Evolutionary conservation across 1,140 invertebrate species (phyloP).

Genomic region (Aleiodes sp.): DNA sequence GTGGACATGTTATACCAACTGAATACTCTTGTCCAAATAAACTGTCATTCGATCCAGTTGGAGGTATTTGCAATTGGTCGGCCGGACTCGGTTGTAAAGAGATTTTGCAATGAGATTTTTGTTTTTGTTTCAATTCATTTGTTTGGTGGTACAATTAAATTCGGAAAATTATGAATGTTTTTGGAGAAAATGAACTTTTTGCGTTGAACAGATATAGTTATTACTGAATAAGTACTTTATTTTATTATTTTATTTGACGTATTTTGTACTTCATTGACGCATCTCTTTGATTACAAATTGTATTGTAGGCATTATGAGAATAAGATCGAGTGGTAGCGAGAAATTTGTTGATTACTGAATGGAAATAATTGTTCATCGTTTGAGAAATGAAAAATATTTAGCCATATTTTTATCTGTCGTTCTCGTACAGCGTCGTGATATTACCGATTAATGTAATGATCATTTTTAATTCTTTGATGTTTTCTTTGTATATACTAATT

Average conservation of each 20-base stretch:
- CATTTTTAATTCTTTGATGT: background rate
- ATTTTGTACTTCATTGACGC: too few species aligned
- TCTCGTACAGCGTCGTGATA: conserved; percentile 39
- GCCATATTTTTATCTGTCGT: conserved; percentile 35
- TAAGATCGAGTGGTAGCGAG: background rate
- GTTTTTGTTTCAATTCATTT: conserved; percentile 3
- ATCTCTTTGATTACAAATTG: too few species aligned
- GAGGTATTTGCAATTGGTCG: conserved; percentile 90
- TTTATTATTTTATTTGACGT: too few species aligned
- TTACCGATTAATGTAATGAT: conserved; percentile 34
- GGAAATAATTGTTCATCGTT: conserved; percentile 13
- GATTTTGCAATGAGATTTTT: conserved; percentile 40
- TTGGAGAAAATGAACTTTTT: too few species aligned
- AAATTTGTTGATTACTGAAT: background rate
- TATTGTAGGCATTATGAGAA: background rate
- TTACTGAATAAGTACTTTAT: too few species aligned
- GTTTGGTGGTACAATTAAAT: too few species aligned
- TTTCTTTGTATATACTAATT: conserved; percentile 6
- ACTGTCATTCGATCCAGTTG: conserved; percentile 85
- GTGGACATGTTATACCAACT: conserved; percentile 79
- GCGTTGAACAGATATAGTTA: too few species aligned
- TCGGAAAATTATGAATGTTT: too few species aligned
- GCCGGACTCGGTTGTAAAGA: conserved; percentile 78
- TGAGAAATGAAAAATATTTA: conserved; percentile 8
- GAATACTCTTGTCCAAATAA: conserved; percentile 87